Conservation (phyloP, 2,113 vertebrate genomes). For the Ctenodactylus gundi region DNA sequence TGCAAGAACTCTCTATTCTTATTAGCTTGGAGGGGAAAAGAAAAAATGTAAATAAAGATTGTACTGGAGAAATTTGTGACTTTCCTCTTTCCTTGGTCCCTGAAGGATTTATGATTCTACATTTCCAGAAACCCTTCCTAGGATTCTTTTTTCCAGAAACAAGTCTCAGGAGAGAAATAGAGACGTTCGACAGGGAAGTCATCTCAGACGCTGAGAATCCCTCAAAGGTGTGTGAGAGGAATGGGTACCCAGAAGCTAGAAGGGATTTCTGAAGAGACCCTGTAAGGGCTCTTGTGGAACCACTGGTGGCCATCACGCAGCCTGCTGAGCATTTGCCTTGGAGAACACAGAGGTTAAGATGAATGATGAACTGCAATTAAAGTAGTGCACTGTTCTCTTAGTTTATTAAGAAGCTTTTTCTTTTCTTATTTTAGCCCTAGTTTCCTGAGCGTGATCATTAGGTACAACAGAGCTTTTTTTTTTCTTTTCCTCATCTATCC, state of each 20-base stretch:
- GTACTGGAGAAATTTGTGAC: not conserved
- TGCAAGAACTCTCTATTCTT: not conserved
- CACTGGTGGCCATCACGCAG: not conserved
- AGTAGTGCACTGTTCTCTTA: not conserved
- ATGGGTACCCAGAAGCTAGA: not conserved
- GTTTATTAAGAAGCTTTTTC: not conserved
- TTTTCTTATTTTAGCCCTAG: not conserved
- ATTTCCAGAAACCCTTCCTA: not conserved
- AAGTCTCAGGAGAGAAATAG: slow-evolving; percentile 29
- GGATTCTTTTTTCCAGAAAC: not conserved
- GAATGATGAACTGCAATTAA: not conserved
- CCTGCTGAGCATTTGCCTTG: not conserved
- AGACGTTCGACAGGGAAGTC: not conserved
- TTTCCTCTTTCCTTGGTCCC: not conserved
- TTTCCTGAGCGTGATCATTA: not conserved
- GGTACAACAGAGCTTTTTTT: no score
- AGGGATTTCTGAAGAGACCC: not conserved
- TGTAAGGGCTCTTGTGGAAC: slow-evolving; percentile 6
- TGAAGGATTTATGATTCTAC: not conserved
- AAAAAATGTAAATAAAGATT: not conserved
- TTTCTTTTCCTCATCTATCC: no score
- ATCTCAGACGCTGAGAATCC: not conserved
- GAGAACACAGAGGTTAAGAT: not conserved
- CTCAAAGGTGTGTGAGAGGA: not conserved
- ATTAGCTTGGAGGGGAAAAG: not conserved